Conservation (phyloP, 2,888 invertebrate species). For the Odontocolon sp. region DNA sequence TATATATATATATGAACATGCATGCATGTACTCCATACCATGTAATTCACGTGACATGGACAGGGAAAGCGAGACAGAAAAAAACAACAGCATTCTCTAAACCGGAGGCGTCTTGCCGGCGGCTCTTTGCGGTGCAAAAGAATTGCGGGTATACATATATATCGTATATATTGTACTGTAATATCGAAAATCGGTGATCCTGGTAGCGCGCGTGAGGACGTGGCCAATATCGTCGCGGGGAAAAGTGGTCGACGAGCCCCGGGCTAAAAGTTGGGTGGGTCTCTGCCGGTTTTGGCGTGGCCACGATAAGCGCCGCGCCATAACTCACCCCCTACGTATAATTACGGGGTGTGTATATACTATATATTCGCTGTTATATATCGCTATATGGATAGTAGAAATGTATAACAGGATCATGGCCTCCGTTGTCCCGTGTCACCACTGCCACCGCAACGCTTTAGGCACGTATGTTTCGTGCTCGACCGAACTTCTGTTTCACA, state of each 20-base stretch:
- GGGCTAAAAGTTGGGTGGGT: conserved; percentile 47
- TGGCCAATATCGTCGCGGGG: conserved; percentile 58
- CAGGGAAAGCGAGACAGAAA: background rate
- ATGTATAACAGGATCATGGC: conserved; percentile 41
- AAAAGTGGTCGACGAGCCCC: conserved; percentile 58
- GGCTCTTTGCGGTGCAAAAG: background rate
- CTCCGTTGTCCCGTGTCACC: conserved; percentile 51
- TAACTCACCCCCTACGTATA: conserved; percentile 74
- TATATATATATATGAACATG: background rate
- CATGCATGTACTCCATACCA: background rate
- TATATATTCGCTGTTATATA: conserved; percentile 8
- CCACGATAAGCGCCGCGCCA: conserved; percentile 67
- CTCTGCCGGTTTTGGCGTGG: conserved; percentile 60
- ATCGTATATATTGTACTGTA: conserved; percentile 26
- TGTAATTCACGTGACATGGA: no score
- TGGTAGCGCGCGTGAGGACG: conserved; percentile 21
- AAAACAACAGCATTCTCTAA: background rate
- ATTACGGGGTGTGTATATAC: conserved; percentile 67
- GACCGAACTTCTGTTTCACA: conserved; percentile 34
- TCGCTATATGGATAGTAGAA: background rate
- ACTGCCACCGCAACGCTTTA: conserved; percentile 50
- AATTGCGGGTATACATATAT: background rate
- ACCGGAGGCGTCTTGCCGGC: conserved; percentile 13
- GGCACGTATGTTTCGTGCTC: conserved; percentile 34
- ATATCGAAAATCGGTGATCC: conserved; percentile 65